Evolutionary conservation across 2,113 vertebrate species (phyloP), one percentile per base, ranked within the genome.

Genomic region (Regulus satrapa): DNA sequence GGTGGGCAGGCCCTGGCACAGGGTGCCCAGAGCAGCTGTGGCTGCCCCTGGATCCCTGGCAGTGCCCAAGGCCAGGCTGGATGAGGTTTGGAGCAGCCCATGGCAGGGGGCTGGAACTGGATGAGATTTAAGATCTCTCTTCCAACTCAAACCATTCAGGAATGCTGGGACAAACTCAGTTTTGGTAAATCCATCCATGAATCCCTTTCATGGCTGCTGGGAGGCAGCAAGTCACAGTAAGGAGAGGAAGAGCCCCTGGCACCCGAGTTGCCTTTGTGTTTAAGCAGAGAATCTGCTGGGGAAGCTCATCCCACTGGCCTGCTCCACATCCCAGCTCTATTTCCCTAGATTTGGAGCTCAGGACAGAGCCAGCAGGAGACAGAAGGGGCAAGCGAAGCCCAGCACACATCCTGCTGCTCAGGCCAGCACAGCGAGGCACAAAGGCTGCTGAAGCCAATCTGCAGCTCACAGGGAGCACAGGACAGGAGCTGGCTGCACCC

Each of bases 1-100:
- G 40, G n/a, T 1, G 16, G 0, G 0, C 19, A 74, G n/a, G 52
- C 3, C 7, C 38, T 45, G 45, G 16, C 16, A 45, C 13, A 40
- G 38, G 12, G 2, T 73, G 4, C 12, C 31, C 68, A 74, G 28
- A 67, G 52, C 1, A 59, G 68, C 61, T 81, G 77, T 59, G 68
- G 52, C 52, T 59, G 45, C 8, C 38, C 45, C 61, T 64, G 81
- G 23, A 67, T 40, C 24, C 46, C 54, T 61, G 54, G 20, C 2
- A 68, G 6, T 48, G 46, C 9, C 8, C 19, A 9, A 40, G 40
- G n/a, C 19, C 40, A 68, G 24, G 38, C 0, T 58, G 51, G 52
- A 74, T 0, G 0, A 20, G 5, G 20, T 8, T 59, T 58, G 38
- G 52, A 81, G 21, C 28, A 46, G 24, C 14, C 49, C 28, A 43